Conservation (phyloP, 64 coral and sea anemone species). For the Stichodactyla helianthus region DNA sequence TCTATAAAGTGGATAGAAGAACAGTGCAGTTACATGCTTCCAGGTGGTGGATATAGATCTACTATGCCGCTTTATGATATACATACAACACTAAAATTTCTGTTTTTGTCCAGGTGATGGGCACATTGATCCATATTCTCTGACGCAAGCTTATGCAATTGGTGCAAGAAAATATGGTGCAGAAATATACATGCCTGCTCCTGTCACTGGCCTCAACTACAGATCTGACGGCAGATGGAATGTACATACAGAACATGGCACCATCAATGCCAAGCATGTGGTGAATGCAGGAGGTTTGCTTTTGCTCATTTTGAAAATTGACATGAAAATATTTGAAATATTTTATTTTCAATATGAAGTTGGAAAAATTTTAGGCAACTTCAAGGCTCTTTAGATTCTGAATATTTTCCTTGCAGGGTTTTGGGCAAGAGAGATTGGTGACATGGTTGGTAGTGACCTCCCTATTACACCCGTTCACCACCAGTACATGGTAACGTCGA, state of each 20-base stretch:
- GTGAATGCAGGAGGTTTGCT: conserved; percentile 89
- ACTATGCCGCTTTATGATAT: too few relatives aligned
- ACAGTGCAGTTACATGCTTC: too few relatives aligned
- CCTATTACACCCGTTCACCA: conserved; percentile 85
- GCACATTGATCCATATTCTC: conserved; percentile 91
- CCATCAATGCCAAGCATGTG: conserved; percentile 82
- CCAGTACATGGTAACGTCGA: conserved; percentile 85
- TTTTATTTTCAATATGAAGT: too few relatives aligned
- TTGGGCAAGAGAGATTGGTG: conserved; percentile 88
- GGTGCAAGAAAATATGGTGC: conserved; percentile 89
- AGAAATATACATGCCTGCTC: conserved; percentile 91
- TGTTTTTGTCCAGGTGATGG: conserved; percentile 64
- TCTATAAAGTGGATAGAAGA: too few relatives aligned
- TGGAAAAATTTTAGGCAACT: too few relatives aligned
- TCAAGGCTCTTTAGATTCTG: background rate
- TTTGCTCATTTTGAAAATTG: too few relatives aligned
- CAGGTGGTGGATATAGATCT: too few relatives aligned
- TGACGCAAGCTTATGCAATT: conserved; percentile 85
- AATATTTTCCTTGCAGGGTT: conserved; percentile 39
- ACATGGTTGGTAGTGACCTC: conserved; percentile 72
- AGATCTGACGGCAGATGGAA: conserved; percentile 83
- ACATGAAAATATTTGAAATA: too few relatives aligned
- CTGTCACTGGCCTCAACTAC: conserved; percentile 65
- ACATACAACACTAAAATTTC: background rate
- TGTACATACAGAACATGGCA: conserved; percentile 81